Percentiles rank a stretch among this genome's conserved stretches.
Conservation (phyloP, 2,888 invertebrate species). For the Drosophila nr. medialis region DNA sequence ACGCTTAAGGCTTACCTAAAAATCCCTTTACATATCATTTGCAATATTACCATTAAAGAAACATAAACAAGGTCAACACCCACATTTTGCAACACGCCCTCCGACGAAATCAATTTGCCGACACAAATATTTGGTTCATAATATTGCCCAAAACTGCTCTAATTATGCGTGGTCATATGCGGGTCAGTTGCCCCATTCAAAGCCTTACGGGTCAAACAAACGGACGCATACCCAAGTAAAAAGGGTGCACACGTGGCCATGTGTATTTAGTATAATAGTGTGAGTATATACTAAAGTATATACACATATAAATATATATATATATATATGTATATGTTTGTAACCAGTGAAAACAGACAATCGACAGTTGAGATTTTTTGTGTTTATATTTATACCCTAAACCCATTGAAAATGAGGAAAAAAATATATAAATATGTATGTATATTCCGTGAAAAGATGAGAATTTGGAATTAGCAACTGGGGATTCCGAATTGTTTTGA, state of each 20-base stretch:
- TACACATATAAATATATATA: not conserved
- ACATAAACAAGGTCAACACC: constrained; percentile 16
- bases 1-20: not conserved
- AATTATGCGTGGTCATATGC: constrained; percentile 75
- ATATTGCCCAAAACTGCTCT: constrained; percentile 44
- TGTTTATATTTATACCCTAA: not conserved
- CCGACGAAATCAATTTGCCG: constrained; percentile 62
- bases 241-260: constrained; percentile 32
- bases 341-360: constrained; percentile 2
- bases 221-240: constrained; percentile 5
- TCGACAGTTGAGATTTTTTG: constrained; percentile 24
- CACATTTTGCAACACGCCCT: constrained; percentile 3
- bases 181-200: constrained; percentile 54
- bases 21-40: constrained; percentile 8
- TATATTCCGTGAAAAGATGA: not conserved
- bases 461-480: too few species aligned
- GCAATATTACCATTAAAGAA: constrained; percentile 16
- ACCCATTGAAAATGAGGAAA: not conserved
- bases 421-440: too few species aligned
- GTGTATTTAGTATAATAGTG: not conserved
- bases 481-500: not conserved
- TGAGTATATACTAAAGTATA: not conserved
- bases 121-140: constrained; percentile 67
- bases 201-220: constrained; percentile 33
- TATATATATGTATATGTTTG: not conserved